Evolutionary conservation across 2,113 vertebrate species (phyloP).

Genomic region (Dipodomys merriami): DNA sequence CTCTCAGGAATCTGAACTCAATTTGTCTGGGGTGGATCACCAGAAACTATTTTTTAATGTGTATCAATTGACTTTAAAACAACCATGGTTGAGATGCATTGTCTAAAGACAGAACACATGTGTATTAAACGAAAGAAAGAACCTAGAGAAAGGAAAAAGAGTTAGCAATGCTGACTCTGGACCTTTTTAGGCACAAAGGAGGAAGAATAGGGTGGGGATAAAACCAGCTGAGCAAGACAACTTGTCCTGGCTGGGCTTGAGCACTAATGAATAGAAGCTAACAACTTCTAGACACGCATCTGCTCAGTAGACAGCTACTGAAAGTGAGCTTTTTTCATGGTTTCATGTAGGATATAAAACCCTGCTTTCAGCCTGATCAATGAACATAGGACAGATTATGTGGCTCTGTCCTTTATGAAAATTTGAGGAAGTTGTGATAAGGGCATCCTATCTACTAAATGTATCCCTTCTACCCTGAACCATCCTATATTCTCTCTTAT

Average conservation of each 20-base stretch:
- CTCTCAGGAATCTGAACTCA: not conserved
- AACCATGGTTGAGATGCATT: not conserved
- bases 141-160: not conserved
- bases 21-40: not conserved
- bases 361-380: not conserved
- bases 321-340: not conserved
- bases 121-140: not conserved
- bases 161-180: not conserved
- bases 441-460: not conserved
- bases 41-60: constrained; percentile 4
- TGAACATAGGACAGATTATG: not conserved
- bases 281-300: not conserved
- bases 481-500: not conserved
- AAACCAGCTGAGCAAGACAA: not conserved
- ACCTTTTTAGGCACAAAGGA: not conserved
- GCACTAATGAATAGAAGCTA: not conserved
- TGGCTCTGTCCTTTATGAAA: not conserved
- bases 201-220: not conserved
- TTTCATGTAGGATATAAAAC: not conserved
- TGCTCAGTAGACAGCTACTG: not conserved
- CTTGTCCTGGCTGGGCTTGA: not conserved
- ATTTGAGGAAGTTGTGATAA: not conserved
- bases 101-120: not conserved
- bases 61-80: not conserved
- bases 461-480: not conserved